Evolutionary conservation across 2,888 invertebrate genomes (phyloP).

Genomic region (Anorthoa munda): DNA sequence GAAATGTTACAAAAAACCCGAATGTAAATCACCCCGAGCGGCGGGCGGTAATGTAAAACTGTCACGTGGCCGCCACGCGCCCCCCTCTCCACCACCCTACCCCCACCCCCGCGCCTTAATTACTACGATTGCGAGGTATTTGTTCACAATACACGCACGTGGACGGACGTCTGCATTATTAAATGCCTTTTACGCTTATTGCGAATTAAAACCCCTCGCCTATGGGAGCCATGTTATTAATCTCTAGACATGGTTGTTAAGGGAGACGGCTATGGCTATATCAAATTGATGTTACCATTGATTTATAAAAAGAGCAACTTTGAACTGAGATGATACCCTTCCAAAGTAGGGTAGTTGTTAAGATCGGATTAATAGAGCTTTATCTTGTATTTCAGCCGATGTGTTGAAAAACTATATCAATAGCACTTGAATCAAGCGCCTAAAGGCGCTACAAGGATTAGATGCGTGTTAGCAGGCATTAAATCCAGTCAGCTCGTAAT

Average conservation of each 20-base stretch:
- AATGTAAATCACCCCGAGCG: slow-evolving; percentile 81
- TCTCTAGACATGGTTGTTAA: slow-evolving; percentile 71
- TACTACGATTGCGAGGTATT: slow-evolving; percentile 88
- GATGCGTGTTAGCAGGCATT: slow-evolving; percentile 46
- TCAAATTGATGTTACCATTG: slow-evolving; percentile 69
- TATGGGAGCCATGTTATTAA: slow-evolving; percentile 83
- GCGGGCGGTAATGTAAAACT: slow-evolving; percentile 81
- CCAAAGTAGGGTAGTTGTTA: slow-evolving; percentile 18
- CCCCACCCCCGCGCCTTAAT: slow-evolving; percentile 82
- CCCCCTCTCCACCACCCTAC: slow-evolving; percentile 60
- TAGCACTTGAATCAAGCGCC: slow-evolving; percentile 1
- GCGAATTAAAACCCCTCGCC: slow-evolving; percentile 84
- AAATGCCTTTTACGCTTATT: slow-evolving; percentile 91
- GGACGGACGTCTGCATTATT: slow-evolving; percentile 90
- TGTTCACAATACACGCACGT: slow-evolving; percentile 86
- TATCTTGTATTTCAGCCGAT: neutral
- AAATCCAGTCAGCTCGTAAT: slow-evolving; percentile 41
- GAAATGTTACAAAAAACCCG: slow-evolving; percentile 74
- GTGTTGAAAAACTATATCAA: slow-evolving; percentile 16
- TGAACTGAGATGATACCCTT: slow-evolving; percentile 34
- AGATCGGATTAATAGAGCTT: slow-evolving; percentile 25
- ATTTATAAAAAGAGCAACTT: slow-evolving; percentile 76
- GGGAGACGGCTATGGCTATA: slow-evolving; percentile 72
- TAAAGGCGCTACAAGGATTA: slow-evolving; percentile 34
- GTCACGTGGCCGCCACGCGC: slow-evolving; percentile 89